phyloP scores from a whole-genome alignment of 2,888 invertebrate species.

The Drosophila rubida region DNA sequence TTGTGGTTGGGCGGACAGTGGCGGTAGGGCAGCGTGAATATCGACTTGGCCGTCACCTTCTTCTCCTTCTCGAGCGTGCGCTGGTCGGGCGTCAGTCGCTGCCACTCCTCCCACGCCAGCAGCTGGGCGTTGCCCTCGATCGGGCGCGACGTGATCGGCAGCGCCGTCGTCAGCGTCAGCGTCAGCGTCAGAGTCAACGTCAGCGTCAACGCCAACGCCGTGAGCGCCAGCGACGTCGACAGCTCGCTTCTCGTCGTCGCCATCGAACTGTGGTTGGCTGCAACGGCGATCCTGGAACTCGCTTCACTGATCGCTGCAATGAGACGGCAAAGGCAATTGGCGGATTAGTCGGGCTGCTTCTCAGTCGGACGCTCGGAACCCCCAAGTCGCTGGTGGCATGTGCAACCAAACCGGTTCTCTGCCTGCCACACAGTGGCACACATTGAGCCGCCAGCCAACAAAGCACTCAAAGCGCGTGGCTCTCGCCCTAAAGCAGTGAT shows the following conservation, averaged over 20 bases:
- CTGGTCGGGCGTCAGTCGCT: constrained; percentile 81
- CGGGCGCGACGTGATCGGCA: constrained; percentile 85
- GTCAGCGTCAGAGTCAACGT: constrained; percentile 23
- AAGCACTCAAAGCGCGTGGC: no score
- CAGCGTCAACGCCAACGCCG: constrained; percentile 26
- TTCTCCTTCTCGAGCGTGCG: constrained; percentile 81
- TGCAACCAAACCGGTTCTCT: constrained; percentile 46
- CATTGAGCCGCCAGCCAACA: no score
- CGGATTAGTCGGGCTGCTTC: constrained; percentile 6
- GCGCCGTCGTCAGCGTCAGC: constrained; percentile 52
- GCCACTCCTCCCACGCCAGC: constrained; percentile 84
- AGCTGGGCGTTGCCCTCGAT: constrained; percentile 84
- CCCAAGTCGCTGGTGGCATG: constrained; percentile 6
- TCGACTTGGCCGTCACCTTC: constrained; percentile 85
- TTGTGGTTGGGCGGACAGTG: constrained; percentile 83
- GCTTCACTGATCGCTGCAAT: constrained; percentile 45
- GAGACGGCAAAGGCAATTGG: constrained; percentile 5
- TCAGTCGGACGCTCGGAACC: no score
- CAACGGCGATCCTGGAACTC: constrained; percentile 18
- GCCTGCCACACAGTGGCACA: constrained; percentile 44
- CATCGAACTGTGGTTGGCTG: background rate
- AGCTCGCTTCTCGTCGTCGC: background rate
- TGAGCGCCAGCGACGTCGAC: background rate
- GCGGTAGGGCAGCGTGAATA: constrained; percentile 83
- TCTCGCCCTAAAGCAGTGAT: no score